Evolutionary conservation across 2,888 invertebrate species (phyloP), one percentile per base, ranked within the genome.

Genomic region (Entomobrya proxima): DNA sequence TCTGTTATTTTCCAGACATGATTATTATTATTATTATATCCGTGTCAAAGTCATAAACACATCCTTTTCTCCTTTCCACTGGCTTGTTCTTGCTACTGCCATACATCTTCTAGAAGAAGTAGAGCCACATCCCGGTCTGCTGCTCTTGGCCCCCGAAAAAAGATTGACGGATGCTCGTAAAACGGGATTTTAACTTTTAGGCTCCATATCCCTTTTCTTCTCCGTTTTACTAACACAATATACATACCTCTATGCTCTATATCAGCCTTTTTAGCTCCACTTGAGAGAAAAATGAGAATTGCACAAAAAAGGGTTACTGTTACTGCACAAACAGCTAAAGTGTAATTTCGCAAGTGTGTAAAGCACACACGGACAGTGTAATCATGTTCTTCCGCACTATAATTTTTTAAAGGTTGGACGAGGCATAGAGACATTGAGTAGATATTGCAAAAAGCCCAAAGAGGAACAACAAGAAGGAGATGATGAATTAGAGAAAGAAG

Each of bases 11-110:
- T 32, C 30, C 18, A 69, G 69, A 40, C 35, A 64, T 64, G n/a
- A n/a, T n/a, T 44, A 44, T 15, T 44, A 58, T 27, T 67, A 40
- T 67, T 44, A 72, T 81, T 81, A 40, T 81, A 81, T 32, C 72
- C 82, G 75, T 82, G 82, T 82, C 82, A 82, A 82, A 61, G 47
- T 75, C 82, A 35, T 82, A 82, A 82, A 75, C 75, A 82, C 64
- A 75, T 82, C 50, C 35, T 74, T 75, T 75, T 30, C n/a, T n/a
- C 35, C 30, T 58, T 58, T 55, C 15, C 15, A 58, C 30, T 30
- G 58, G 58, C 37, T 72, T 52, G 5, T n/a, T 74, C 30, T 74
- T 74, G 18, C 47, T 64, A 30, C 32, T 11, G 21, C 6, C 15
- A 35, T 40, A 40, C 40, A n/a, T 61, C 40, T 30, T 58, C 30